Conservation (phyloP, 1,140 invertebrate species). For the Macrostomum lignano region DNA sequence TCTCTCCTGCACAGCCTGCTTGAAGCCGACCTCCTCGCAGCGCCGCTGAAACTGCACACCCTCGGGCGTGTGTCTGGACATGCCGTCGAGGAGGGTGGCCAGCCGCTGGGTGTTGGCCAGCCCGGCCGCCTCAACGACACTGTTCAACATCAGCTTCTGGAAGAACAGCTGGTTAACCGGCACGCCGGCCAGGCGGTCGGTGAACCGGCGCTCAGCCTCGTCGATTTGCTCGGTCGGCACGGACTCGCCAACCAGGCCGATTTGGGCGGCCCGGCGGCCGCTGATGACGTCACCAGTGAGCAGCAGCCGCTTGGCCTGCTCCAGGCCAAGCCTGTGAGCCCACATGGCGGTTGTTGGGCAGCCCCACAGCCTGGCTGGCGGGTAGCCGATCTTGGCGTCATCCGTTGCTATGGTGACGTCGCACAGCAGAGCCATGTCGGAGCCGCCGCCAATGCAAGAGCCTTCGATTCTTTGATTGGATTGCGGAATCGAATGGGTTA, state of each 20-base stretch:
- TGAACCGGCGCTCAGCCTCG: constrained; percentile 8
- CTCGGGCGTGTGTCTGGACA: constrained; percentile 12
- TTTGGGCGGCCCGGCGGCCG: constrained; percentile 10
- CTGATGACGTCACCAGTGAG: constrained; percentile 11
- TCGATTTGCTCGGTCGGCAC: constrained; percentile 8
- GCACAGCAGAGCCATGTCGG: constrained; percentile 12
- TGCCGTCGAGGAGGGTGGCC: constrained; percentile 12
- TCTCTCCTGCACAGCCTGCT: constrained; percentile 11
- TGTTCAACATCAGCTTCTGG: constrained; percentile 13
- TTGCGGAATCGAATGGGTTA: no score
- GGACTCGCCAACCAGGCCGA: constrained; percentile 11
- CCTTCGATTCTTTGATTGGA: constrained; percentile 12
- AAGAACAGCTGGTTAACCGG: constrained; percentile 13
- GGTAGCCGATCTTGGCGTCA: constrained; percentile 11
- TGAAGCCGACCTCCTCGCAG: constrained; percentile 11
- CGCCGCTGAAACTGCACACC: constrained; percentile 11
- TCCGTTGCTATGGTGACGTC: constrained; percentile 11
- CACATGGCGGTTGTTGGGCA: constrained; percentile 13
- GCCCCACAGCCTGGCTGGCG: constrained; percentile 11
- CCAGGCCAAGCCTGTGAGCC: constrained; percentile 12
- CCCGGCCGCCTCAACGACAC: constrained; percentile 11
- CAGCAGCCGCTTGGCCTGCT: constrained; percentile 11
- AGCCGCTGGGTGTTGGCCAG: constrained; percentile 10
- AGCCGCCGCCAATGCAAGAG: constrained; percentile 12
- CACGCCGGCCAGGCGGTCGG: constrained; percentile 9